Conservation (phyloP, 2,888 invertebrate genomes). For the Abrostola triplasia region DNA sequence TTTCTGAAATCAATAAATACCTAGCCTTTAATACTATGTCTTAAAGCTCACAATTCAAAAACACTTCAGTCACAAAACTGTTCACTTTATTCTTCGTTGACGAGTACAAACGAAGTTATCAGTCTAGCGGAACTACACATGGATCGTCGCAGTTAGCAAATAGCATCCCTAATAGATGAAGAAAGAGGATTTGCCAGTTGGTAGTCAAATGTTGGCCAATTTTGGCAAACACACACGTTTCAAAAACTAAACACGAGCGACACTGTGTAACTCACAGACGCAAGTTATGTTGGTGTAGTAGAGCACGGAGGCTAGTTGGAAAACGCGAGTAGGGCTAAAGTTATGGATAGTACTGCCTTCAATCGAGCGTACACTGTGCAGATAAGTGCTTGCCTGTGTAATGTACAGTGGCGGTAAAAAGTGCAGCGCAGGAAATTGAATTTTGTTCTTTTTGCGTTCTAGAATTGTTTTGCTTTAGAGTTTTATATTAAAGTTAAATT, state of each 20-base stretch:
- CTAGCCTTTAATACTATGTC: no score
- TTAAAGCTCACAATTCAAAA: no score
- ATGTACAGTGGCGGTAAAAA: conserved; percentile 64
- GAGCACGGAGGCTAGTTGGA: conserved; percentile 57
- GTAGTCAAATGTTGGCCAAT: conserved; percentile 59
- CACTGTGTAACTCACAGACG: conserved; percentile 30
- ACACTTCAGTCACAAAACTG: neutral
- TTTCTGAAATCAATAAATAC: no score
- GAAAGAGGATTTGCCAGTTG: conserved; percentile 53
- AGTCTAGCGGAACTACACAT: conserved; percentile 21
- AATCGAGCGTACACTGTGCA: conserved; percentile 76
- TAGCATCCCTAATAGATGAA: conserved; percentile 43
- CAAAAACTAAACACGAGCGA: conserved; percentile 36
- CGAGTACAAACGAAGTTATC: conserved; percentile 13
- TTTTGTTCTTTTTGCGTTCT: conserved; percentile 40
- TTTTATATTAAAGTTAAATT: conserved; percentile 34
- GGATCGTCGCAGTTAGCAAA: conserved; percentile 37
- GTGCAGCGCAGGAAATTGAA: conserved; percentile 44
- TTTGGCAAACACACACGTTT: conserved; percentile 53
- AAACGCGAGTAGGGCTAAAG: conserved; percentile 66
- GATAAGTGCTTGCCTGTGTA: conserved; percentile 67
- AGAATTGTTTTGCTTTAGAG: conserved; percentile 27
- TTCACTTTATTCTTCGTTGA: neutral
- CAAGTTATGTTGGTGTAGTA: conserved; percentile 7
- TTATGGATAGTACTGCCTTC: conserved; percentile 72